Evolutionary conservation across 2,113 vertebrate species (phyloP).

Genomic region (Platichthys flesus): DNA sequence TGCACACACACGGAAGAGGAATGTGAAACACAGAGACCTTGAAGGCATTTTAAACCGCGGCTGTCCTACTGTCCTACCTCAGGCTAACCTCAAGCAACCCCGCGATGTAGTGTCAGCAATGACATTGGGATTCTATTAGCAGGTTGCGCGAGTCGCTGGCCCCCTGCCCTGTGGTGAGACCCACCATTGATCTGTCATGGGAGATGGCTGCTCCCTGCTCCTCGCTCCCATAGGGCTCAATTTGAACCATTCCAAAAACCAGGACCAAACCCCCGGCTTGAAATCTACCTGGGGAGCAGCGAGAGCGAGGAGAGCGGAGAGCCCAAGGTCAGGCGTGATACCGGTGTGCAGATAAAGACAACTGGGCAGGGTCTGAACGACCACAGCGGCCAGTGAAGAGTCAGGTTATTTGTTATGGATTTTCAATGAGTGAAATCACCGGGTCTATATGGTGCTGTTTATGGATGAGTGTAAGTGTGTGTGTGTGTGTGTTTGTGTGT

Average conservation of each 20-base stretch:
- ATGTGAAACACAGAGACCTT: slow-evolving; percentile 41
- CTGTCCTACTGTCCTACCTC: slow-evolving; percentile 67
- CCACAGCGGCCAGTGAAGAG: slow-evolving; percentile 82
- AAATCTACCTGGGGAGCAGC: slow-evolving; percentile 69
- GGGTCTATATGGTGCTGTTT: slow-evolving; percentile 77
- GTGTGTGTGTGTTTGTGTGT: slow-evolving; percentile 15
- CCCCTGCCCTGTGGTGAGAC: slow-evolving; percentile 81
- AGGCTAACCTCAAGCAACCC: slow-evolving; percentile 73
- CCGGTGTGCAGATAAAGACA: slow-evolving; percentile 73
- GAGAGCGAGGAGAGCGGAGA: slow-evolving; percentile 41
- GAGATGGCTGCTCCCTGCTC: slow-evolving; percentile 79
- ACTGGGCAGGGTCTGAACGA: slow-evolving; percentile 65
- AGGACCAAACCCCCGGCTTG: slow-evolving; percentile 63
- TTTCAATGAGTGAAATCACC: slow-evolving; percentile 83
- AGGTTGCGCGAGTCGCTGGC: slow-evolving; percentile 78
- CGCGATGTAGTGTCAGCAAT: slow-evolving; percentile 79
- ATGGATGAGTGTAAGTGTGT: slow-evolving; percentile 49
- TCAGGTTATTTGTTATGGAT: slow-evolving; percentile 86
- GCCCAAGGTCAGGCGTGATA: slow-evolving; percentile 79
- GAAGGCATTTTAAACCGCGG: slow-evolving; percentile 51
- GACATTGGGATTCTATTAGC: slow-evolving; percentile 86
- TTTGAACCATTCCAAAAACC: slow-evolving; percentile 79
- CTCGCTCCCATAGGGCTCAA: slow-evolving; percentile 77
- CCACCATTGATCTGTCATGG: slow-evolving; percentile 87
- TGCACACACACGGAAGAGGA: slow-evolving; percentile 4